phyloP scores from a whole-genome alignment of 2,113 vertebrate species.

The Macrotus californicus region DNA sequence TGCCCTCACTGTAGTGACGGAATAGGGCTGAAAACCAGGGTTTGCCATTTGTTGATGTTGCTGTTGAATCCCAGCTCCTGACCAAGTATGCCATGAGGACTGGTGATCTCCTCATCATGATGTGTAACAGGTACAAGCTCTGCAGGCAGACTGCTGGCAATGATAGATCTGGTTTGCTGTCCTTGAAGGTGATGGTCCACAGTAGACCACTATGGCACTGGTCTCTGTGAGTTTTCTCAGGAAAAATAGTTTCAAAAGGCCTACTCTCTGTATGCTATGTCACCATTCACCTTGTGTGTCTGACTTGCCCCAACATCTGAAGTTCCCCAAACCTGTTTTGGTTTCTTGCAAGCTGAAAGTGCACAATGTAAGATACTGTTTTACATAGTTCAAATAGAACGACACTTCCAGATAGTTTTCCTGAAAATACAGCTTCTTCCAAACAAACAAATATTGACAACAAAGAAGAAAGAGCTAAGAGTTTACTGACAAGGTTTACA shows the following conservation, averaged over 20 bases:
- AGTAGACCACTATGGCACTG: neutral
- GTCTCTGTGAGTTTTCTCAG: neutral
- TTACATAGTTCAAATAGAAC: slow-evolving; percentile 37
- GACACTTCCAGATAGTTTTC: slow-evolving; percentile 30
- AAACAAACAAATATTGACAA: slow-evolving; percentile 57
- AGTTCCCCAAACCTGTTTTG: neutral
- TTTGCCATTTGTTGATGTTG: neutral
- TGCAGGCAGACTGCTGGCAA: too few relatives aligned
- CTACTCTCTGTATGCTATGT: neutral
- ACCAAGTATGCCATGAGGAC: too few relatives aligned
- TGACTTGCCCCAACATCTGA: neutral
- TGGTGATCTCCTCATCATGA: neutral
- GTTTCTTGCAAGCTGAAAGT: slow-evolving; percentile 10
- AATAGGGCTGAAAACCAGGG: neutral
- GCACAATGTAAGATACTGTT: slow-evolving; percentile 21
- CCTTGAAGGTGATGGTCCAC: neutral
- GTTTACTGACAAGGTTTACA: slow-evolving; percentile 49
- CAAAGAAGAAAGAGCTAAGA: slow-evolving; percentile 42
- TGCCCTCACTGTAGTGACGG: fast-evolving
- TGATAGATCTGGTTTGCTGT: neutral
- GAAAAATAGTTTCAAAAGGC: neutral
- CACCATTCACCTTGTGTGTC: neutral
- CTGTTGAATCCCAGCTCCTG: neutral
- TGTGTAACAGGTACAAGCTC: neutral
- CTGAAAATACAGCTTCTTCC: slow-evolving; percentile 50